These are phyloP conservation scores for Sebastes melanostomus DNA, from an alignment of 2,797 vertebrate genomes.

Conservation along the genomic window DNA sequence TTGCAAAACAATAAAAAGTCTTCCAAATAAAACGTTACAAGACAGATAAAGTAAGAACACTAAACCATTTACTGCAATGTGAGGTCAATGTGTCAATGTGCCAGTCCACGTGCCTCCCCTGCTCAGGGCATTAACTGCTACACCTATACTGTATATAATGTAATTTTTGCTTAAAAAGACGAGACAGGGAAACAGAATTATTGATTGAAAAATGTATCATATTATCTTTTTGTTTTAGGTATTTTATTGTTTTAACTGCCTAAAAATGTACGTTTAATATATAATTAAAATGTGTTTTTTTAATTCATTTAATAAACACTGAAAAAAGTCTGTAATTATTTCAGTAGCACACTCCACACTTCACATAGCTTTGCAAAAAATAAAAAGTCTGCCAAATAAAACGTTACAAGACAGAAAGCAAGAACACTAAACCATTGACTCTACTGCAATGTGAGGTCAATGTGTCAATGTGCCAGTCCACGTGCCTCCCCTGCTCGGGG, in stretches of 20 bases:
- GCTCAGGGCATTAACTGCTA: neutral
- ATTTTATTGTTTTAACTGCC: neutral
- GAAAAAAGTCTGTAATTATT: neutral
- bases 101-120: constrained; percentile 8
- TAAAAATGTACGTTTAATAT: neutral
- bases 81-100: neutral
- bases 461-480: neutral
- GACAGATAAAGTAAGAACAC: neutral
- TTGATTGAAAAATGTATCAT: no score
- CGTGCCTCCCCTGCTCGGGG: neutral
- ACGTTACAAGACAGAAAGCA: neutral
- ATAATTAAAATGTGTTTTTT: neutral
- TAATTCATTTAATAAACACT: neutral
- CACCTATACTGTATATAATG: neutral
- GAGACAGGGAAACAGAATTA: no score
- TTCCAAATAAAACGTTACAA: neutral
- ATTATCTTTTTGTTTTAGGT: neutral
- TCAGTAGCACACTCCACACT: neutral
- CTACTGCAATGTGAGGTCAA: neutral
- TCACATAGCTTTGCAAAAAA: neutral
- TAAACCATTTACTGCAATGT: neutral
- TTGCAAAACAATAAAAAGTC: neutral
- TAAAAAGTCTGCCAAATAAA: neutral
- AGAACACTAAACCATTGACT: neutral
- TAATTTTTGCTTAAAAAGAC: neutral